A percentile compares a stretch with the other conserved stretches of the same genome.
Evolutionary conservation across 2,888 invertebrate genomes (phyloP).

Genomic region (Steinernema hermaphroditum): DNA sequence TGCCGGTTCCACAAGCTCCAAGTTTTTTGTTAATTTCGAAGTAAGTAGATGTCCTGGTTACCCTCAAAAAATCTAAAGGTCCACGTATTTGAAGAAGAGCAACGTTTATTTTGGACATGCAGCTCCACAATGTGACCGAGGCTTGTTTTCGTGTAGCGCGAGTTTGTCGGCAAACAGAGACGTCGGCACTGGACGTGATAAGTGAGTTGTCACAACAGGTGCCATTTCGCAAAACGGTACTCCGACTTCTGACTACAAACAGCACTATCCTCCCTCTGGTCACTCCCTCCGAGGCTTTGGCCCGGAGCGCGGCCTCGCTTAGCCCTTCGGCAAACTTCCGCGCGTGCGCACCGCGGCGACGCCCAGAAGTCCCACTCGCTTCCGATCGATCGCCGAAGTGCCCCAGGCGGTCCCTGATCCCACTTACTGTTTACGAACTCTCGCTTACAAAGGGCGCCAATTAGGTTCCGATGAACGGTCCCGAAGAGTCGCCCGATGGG

Average conservation of each 20-base stretch:
- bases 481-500: too few relatives aligned
- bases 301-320: not conserved
- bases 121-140: too few relatives aligned
- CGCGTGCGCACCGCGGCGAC: not conserved
- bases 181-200: not conserved
- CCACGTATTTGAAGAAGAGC: too few relatives aligned
- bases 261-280: constrained; percentile 3
- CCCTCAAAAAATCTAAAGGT: too few relatives aligned
- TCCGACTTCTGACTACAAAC: too few relatives aligned
- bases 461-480: too few relatives aligned
- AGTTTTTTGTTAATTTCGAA: too few relatives aligned
- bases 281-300: not conserved
- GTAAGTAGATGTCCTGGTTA: too few relatives aligned
- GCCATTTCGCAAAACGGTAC: too few relatives aligned
- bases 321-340: constrained; percentile 22
- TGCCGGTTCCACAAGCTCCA: too few relatives aligned
- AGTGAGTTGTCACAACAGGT: not conserved
- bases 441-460: not conserved
- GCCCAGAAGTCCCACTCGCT: not conserved
- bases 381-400: not conserved
- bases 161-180: not conserved
- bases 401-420: constrained; percentile 25
- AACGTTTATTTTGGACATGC: too few relatives aligned
- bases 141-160: not conserved
- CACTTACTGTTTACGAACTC: constrained; percentile 27